Percentiles rank a stretch among this genome's conserved stretches.
phyloP scores from a whole-genome alignment of 2,113 vertebrate species.

The Phaethornis superciliosus region DNA sequence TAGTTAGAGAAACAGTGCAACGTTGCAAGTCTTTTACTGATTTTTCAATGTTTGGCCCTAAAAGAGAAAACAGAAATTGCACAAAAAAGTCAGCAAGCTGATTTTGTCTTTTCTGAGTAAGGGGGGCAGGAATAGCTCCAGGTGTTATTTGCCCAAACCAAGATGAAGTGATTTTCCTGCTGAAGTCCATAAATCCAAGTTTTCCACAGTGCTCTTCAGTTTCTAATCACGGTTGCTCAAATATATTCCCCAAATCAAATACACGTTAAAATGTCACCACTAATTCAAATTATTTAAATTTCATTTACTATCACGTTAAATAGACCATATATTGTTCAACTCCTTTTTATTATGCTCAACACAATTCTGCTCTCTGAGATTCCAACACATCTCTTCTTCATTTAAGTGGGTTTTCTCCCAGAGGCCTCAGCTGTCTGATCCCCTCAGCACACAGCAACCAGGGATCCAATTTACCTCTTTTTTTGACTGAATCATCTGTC shows the following conservation, averaged over 20 bases:
- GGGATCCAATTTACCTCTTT: conserved; percentile 76
- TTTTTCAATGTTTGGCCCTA: conserved; percentile 83
- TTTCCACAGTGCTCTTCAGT: background rate
- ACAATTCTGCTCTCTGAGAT: background rate
- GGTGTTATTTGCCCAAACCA: background rate
- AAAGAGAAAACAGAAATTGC: conserved; percentile 35
- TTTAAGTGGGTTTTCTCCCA: fast-evolving
- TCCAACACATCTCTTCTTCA: background rate
- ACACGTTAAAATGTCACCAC: background rate
- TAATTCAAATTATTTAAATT: background rate
- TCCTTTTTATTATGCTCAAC: background rate
- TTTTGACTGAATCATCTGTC: conserved; percentile 76
- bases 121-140: background rate
- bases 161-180: background rate
- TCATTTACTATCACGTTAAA: background rate
- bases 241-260: background rate
- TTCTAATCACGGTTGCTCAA: background rate
- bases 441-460: background rate
- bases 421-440: background rate
- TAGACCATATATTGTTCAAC: background rate
- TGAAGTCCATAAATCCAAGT: background rate
- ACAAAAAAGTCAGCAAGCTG: background rate
- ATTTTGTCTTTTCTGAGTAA: background rate
- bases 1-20: conserved; percentile 81
- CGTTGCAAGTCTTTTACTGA: conserved; percentile 84